Evolutionary conservation across 2,113 vertebrate species (phyloP).

Genomic region (Siniperca knerii): DNA sequence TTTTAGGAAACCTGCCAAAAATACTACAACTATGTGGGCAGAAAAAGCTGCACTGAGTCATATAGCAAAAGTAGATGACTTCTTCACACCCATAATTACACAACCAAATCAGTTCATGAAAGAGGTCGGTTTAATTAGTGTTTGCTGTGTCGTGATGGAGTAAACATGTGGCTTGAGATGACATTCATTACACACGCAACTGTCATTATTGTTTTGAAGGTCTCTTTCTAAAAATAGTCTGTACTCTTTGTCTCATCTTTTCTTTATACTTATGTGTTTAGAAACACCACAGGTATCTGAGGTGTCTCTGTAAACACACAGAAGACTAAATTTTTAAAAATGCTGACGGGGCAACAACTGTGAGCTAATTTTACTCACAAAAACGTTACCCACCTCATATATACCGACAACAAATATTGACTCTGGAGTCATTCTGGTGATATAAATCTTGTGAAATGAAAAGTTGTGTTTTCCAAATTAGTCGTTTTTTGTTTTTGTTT

Average conservation of each 20-base stretch:
- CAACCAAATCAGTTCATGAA: neutral
- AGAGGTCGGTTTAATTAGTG: neutral
- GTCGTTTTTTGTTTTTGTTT: too few species aligned
- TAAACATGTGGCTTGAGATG: neutral
- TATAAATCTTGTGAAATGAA: neutral
- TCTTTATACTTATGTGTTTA: neutral
- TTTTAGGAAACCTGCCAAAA: constrained; percentile 14
- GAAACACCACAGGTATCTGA: neutral
- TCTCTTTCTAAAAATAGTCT: neutral
- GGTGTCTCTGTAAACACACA: neutral
- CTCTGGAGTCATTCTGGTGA: neutral
- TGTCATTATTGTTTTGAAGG: neutral
- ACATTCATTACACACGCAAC: neutral
- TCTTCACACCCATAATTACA: constrained; percentile 14
- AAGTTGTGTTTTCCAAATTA: neutral
- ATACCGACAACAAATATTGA: neutral
- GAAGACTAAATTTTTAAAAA: neutral
- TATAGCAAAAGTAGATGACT: neutral
- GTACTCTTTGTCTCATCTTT: too few species aligned
- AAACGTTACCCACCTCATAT: neutral
- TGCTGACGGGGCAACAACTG: neutral
- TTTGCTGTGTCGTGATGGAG: neutral
- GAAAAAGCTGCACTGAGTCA: constrained; percentile 30
- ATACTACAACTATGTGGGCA: neutral
- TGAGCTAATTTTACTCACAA: neutral